These are phyloP conservation scores for Anoura caudifer DNA, from an alignment of 2,113 vertebrate genomes.

Conservation along the genomic window DNA sequence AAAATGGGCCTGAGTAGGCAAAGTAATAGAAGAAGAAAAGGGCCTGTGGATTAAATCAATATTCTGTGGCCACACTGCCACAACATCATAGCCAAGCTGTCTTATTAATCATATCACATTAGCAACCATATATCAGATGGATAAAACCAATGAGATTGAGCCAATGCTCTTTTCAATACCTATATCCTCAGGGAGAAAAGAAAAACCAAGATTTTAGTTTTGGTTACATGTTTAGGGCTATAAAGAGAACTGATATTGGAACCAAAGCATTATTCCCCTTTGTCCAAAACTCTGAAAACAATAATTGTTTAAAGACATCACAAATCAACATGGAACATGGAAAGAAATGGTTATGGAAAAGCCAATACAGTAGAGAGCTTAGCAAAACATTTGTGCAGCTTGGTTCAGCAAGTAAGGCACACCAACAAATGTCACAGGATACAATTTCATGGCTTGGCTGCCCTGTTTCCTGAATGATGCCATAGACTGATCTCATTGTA, in stretches of 20 bases:
- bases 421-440: background rate
- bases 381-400: background rate
- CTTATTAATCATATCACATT: background rate
- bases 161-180: background rate
- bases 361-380: rapidly evolving
- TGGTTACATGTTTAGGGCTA: background rate
- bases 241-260: background rate
- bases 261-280: background rate
- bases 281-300: background rate
- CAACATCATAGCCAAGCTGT: background rate
- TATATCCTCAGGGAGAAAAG: background rate
- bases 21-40: conserved; percentile 14
- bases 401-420: conserved; percentile 38
- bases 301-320: background rate
- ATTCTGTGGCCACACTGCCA: background rate
- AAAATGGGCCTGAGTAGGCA: background rate
- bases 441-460: background rate
- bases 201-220: background rate
- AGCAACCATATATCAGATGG: background rate
- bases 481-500: background rate
- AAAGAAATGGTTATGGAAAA: background rate
- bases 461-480: background rate
- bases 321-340: rapidly evolving
- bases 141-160: background rate
- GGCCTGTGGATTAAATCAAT: conserved; percentile 32